Conservation (phyloP, 2,113 vertebrate species). For the Zosterops hypoxanthus region DNA sequence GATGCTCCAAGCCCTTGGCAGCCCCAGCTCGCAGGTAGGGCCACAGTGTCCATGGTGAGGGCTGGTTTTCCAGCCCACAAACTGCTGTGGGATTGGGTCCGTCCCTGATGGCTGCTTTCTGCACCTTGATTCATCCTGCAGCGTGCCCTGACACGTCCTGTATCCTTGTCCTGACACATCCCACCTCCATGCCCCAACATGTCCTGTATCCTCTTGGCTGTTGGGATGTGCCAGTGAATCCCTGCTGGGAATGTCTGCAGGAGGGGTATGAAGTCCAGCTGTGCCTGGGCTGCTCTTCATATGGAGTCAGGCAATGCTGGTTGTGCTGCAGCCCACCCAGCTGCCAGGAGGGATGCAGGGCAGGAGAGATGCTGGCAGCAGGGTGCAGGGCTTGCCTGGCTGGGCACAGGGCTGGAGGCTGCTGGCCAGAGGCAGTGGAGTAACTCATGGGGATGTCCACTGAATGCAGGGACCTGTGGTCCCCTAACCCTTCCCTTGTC, state of each 20-base stretch:
- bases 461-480: neutral
- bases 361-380: neutral
- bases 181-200: neutral
- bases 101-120: neutral
- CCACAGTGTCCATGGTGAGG: neutral
- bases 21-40: neutral
- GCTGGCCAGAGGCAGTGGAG: neutral
- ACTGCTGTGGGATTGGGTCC: rapidly evolving
- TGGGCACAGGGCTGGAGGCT: neutral
- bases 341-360: neutral
- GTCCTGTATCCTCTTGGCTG: neutral
- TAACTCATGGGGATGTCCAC: no score
- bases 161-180: neutral
- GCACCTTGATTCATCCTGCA: neutral
- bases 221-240: neutral
- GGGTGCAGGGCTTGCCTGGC: neutral
- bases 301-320: neutral
- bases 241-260: neutral
- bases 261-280: neutral
- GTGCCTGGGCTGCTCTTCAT: neutral
- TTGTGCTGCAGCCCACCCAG: rapidly evolving
- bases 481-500: neutral
- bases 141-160: rapidly evolving
- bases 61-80: neutral
- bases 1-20: neutral